A percentile compares a stretch with the other conserved stretches of the same genome.
Evolutionary conservation across 2,888 invertebrate species (phyloP).

Genomic region (Eupithecia vulgata): DNA sequence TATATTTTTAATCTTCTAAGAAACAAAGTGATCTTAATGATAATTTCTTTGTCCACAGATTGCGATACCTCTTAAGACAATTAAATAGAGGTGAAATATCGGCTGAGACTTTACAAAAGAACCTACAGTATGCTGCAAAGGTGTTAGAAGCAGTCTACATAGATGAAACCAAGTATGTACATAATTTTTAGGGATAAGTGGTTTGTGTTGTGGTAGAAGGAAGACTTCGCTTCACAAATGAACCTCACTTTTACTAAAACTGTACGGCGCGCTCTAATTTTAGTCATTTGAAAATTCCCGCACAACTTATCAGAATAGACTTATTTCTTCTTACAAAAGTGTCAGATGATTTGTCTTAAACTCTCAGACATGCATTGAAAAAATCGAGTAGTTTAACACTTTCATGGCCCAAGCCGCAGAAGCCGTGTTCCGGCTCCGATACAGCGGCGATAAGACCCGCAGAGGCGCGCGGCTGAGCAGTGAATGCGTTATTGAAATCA

Average conservation of each 20-base stretch:
- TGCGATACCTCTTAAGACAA: conserved; percentile 95
- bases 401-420: too few species aligned
- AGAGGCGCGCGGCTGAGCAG: too few species aligned
- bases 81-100: conserved; percentile 94
- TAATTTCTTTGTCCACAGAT: conserved; percentile 85
- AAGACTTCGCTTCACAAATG: conserved; percentile 49
- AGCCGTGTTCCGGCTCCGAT: too few species aligned
- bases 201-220: conserved; percentile 31
- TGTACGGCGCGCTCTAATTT: not conserved
- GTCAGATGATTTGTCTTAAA: not conserved
- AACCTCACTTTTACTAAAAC: not conserved
- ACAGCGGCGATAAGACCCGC: too few species aligned
- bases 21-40: not conserved
- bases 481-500: too few species aligned
- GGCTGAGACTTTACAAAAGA: conserved; percentile 94
- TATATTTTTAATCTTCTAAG: not conserved
- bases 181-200: conserved; percentile 13
- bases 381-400: not conserved
- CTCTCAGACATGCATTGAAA: not conserved
- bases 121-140: conserved; percentile 96
- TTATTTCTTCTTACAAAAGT: not conserved
- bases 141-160: conserved; percentile 96
- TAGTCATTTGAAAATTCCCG: not conserved
- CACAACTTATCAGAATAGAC: not conserved
- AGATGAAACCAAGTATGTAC: conserved; percentile 95